Percentiles rank a stretch among this genome's conserved stretches.
Evolutionary conservation across 1,140 invertebrate species (phyloP).

Genomic region (Pseudomyrmex gracilis): DNA sequence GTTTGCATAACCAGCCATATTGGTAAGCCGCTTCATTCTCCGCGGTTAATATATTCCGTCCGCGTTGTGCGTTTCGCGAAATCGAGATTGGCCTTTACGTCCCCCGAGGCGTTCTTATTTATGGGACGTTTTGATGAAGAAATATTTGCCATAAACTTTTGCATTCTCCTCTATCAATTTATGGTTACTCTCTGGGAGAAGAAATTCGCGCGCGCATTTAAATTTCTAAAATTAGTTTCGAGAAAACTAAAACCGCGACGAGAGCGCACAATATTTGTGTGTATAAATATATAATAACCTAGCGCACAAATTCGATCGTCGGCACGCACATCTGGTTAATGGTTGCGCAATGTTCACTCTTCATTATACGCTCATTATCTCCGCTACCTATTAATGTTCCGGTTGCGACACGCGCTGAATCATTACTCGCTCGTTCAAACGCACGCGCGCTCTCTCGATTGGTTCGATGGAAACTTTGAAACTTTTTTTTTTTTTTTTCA

Average conservation of each 20-base stretch:
- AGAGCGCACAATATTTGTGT: neutral
- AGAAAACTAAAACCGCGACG: neutral
- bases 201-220: neutral
- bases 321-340: constrained; percentile 4
- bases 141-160: neutral
- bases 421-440: constrained; percentile 16
- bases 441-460: neutral
- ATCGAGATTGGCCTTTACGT: constrained; percentile 25
- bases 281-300: too few species aligned
- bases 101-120: neutral
- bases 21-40: constrained; percentile 56
- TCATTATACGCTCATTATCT: constrained; percentile 46
- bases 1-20: constrained; percentile 75
- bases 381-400: constrained; percentile 42
- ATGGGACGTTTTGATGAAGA: neutral
- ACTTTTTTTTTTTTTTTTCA: constrained; percentile 42
- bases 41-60: constrained; percentile 36
- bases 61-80: constrained; percentile 16
- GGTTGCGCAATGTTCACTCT: constrained; percentile 33
- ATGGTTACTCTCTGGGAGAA: neutral
- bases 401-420: constrained; percentile 45
- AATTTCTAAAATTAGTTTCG: neutral
- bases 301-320: neutral
- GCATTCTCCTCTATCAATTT: neutral
- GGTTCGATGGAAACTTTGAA: constrained; percentile 34